phyloP scores from a whole-genome alignment of 2,888 invertebrate species.

The Antheraea yamamai region DNA sequence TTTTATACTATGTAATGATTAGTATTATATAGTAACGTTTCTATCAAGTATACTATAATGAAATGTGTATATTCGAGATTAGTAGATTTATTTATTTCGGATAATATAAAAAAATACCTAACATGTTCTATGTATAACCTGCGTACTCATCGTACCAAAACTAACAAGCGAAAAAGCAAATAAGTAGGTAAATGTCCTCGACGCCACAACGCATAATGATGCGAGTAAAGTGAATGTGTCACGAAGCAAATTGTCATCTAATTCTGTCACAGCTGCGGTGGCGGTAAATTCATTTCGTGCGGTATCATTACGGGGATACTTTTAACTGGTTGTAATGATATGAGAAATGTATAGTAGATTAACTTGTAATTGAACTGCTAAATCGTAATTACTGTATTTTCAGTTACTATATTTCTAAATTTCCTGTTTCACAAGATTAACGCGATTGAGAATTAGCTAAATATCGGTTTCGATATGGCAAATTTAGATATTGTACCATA shows the following conservation, averaged over 20 bases:
- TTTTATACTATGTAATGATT: too few species aligned
- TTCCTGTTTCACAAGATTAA: too few species aligned
- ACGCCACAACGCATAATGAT: constrained; percentile 12
- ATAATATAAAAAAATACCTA: background rate
- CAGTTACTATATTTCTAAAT: background rate
- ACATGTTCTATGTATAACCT: background rate
- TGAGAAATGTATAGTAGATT: background rate
- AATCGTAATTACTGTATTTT: too few species aligned
- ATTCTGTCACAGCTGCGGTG: constrained; percentile 34
- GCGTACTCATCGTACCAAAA: constrained; percentile 10
- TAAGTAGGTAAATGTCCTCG: background rate
- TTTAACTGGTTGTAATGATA: background rate
- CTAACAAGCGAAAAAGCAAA: constrained; percentile 1
- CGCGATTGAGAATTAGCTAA: too few species aligned
- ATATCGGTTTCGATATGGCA: too few species aligned
- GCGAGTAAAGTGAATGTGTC: constrained; percentile 7
- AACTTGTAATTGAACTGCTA: too few species aligned
- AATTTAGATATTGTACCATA: too few species aligned
- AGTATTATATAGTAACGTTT: too few species aligned
- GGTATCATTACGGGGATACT: constrained; percentile 1
- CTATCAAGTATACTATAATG: too few species aligned
- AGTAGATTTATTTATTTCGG: background rate
- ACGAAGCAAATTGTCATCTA: constrained; percentile 27
- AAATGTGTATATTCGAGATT: background rate
- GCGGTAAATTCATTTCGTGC: constrained; percentile 5